Percentiles rank a stretch among this genome's conserved stretches.
Evolutionary conservation across 2,113 vertebrate genomes (phyloP).

Genomic region (Suricata suricatta): DNA sequence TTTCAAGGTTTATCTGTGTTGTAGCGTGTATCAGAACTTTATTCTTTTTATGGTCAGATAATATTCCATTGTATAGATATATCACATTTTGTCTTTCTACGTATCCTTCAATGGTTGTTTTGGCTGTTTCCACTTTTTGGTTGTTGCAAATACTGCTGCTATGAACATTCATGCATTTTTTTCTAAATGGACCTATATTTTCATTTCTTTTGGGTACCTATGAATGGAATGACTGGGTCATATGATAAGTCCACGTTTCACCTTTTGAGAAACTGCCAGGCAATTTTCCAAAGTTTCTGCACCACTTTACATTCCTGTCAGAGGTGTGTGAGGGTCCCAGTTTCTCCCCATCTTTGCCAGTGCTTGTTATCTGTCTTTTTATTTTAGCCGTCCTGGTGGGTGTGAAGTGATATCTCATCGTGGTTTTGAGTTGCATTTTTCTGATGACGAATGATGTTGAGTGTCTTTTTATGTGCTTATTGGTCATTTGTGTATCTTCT

Average conservation of each 20-base stretch:
- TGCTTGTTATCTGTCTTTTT: not conserved
- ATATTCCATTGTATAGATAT: no score
- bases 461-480: no score
- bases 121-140: not conserved
- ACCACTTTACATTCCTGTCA: not conserved
- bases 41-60: no score
- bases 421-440: conserved; percentile 36
- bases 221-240: not conserved
- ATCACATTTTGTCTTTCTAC: not conserved
- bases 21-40: no score
- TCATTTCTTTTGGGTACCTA: not conserved
- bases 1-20: no score
- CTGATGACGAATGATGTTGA: not conserved
- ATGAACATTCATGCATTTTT: not conserved
- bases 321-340: not conserved
- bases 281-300: not conserved
- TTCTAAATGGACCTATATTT: not conserved
- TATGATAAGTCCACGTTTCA: not conserved
- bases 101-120: not conserved
- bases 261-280: not conserved
- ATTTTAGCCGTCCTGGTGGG: not conserved
- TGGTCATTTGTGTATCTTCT: no score
- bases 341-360: not conserved
- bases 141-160: not conserved
- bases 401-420: not conserved